Percentiles rank a stretch among this genome's conserved stretches.
Evolutionary conservation across 1,140 invertebrate genomes (phyloP).

Genomic region (Calephelis nemesis): DNA sequence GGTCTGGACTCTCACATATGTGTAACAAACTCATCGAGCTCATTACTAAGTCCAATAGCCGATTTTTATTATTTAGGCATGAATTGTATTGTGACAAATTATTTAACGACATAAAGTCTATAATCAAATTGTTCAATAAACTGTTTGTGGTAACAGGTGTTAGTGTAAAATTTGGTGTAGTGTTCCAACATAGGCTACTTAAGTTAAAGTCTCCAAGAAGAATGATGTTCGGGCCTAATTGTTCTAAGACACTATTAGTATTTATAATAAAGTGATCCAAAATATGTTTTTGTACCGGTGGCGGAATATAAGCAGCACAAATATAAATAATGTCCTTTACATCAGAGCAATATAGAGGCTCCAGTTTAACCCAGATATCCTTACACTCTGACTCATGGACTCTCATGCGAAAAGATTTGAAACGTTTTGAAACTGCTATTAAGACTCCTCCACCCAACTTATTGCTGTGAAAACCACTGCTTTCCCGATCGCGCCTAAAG

Average conservation of each 20-base stretch:
- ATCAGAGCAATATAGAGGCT: not conserved
- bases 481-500: not conserved
- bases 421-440: not conserved
- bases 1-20: constrained; percentile 17
- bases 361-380: constrained; percentile 8
- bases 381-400: not conserved
- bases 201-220: not conserved
- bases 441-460: constrained; percentile 9
- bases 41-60: constrained; percentile 25
- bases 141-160: constrained; percentile 15
- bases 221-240: not conserved
- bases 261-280: constrained; percentile 23
- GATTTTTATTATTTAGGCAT: constrained; percentile 4
- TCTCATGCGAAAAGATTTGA: not conserved
- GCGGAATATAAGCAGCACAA: constrained; percentile 23
- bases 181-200: constrained; percentile 3
- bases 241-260: constrained; percentile 7
- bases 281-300: constrained; percentile 29
- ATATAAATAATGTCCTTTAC: constrained; percentile 1
- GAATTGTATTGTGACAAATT: constrained; percentile 19
- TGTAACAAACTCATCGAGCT: constrained; percentile 22
- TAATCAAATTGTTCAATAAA: constrained; percentile 23
- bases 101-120: constrained; percentile 27
- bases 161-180: not conserved
- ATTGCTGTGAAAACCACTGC: constrained; percentile 19